Evolutionary conservation across 2,797 vertebrate genomes (phyloP).

Genomic region (Eurystomus glaucurus): DNA sequence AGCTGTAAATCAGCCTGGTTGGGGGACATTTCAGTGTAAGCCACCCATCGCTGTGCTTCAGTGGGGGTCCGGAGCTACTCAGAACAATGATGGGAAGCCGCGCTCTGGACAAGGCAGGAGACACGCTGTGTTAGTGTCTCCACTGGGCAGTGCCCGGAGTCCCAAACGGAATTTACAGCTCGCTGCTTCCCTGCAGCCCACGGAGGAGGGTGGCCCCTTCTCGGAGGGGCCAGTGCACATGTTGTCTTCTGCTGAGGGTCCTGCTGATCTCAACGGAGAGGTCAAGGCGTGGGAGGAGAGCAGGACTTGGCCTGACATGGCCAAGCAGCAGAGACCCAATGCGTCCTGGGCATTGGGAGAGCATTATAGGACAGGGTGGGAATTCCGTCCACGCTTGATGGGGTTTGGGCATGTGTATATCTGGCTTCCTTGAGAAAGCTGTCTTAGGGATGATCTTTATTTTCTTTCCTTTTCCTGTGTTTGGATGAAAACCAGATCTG

Average conservation of each 20-base stretch:
- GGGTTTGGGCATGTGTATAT: neutral
- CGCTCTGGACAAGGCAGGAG: conserved; percentile 75
- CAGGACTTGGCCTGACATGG: rapidly evolving
- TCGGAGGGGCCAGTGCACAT: neutral
- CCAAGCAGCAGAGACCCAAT: rapidly evolving
- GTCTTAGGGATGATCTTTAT: conserved; percentile 26
- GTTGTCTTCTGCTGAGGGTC: neutral
- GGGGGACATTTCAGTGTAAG: conserved; percentile 71
- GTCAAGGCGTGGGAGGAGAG: rapidly evolving
- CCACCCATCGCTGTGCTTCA: conserved; percentile 70
- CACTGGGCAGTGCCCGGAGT: conserved; percentile 68
- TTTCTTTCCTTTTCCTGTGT: conserved; percentile 6
- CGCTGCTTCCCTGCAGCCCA: conserved; percentile 19
- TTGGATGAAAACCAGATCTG: conserved; percentile 62
- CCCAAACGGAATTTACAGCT: conserved; percentile 54
- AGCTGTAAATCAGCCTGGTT: conserved; percentile 67
- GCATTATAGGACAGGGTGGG: rapidly evolving
- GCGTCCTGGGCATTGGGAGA: rapidly evolving
- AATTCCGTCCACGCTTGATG: neutral
- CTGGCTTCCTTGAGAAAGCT: neutral
- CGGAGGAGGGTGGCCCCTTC: neutral
- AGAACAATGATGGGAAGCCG: conserved; percentile 78
- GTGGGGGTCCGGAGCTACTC: conserved; percentile 66
- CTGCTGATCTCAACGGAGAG: rapidly evolving
- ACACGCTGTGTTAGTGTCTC: conserved; percentile 76